phyloP scores from a whole-genome alignment of 1,140 invertebrate species.

The Venturia canescens region DNA sequence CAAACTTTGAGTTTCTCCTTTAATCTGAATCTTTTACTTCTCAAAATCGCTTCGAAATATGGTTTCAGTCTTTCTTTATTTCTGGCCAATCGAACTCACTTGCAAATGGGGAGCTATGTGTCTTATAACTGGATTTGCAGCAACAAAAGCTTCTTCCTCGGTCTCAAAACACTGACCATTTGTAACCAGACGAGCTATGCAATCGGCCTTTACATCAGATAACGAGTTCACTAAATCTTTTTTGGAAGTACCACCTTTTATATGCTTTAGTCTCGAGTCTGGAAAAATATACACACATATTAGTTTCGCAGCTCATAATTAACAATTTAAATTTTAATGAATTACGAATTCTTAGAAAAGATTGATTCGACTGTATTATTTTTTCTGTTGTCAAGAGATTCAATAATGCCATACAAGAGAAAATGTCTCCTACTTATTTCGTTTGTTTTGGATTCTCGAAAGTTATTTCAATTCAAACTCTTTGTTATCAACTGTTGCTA shows the following conservation, averaged over 20 bases:
- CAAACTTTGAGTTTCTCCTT: too few relatives aligned
- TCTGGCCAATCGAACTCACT: constrained; percentile 53
- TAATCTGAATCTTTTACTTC: too few relatives aligned
- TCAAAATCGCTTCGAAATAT: too few relatives aligned
- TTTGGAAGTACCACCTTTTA: constrained; percentile 70
- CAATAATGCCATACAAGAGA: too few relatives aligned
- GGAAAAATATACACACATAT: constrained; percentile 22
- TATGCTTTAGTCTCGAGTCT: constrained; percentile 68
- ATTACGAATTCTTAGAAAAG: not conserved
- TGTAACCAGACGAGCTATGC: constrained; percentile 72
- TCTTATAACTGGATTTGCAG: constrained; percentile 73
- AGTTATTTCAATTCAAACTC: not conserved
- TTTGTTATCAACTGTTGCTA: not conserved
- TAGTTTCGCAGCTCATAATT: not conserved
- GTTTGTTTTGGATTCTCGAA: too few relatives aligned
- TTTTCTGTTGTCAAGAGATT: too few relatives aligned
- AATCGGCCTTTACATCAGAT: constrained; percentile 72
- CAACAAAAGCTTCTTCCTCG: constrained; percentile 70
- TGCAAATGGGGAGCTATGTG: constrained; percentile 75
- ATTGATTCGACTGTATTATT: too few relatives aligned
- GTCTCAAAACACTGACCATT: constrained; percentile 64
- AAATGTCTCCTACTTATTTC: too few relatives aligned
- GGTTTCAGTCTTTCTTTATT: too few relatives aligned
- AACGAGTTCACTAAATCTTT: constrained; percentile 75
- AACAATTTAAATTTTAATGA: not conserved